These are phyloP conservation scores for Thera britannica DNA, from an alignment of 2,888 invertebrate genomes.

Conservation along the genomic window DNA sequence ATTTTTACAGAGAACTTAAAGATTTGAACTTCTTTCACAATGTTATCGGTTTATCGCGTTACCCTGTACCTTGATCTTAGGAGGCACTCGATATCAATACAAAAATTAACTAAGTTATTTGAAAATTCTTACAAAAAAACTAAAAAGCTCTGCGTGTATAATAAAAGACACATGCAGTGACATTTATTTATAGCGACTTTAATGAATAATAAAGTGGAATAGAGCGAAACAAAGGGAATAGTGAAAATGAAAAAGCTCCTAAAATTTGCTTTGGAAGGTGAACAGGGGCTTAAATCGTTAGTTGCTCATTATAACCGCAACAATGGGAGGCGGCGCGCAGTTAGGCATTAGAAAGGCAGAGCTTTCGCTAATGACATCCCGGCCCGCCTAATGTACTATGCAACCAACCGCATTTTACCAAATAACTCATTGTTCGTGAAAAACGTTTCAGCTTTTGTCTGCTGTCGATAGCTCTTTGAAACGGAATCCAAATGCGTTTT, in stretches of 20 bases:
- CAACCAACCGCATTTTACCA: slow-evolving; percentile 68
- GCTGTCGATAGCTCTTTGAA: slow-evolving; percentile 31
- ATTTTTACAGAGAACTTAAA: too few species aligned
- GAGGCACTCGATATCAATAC: too few species aligned
- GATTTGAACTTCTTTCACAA: too few species aligned
- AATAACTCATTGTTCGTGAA: slow-evolving; percentile 72
- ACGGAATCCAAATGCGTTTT: slow-evolving; percentile 25
- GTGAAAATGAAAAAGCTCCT: slow-evolving; percentile 35
- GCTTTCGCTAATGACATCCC: slow-evolving; percentile 81
- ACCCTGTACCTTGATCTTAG: too few species aligned
- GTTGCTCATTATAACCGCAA: slow-evolving; percentile 78
- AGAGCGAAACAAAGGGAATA: slow-evolving; percentile 28
- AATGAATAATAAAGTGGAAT: slow-evolving; percentile 54
- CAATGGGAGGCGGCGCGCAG: slow-evolving; percentile 77
- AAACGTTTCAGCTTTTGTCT: slow-evolving; percentile 40
- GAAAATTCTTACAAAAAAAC: too few species aligned
- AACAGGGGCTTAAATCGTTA: slow-evolving; percentile 72
- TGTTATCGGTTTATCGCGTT: too few species aligned
- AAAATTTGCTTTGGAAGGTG: slow-evolving; percentile 54
- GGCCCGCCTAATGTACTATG: slow-evolving; percentile 57
- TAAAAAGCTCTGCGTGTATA: neutral
- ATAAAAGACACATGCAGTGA: neutral
- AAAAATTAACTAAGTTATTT: too few species aligned
- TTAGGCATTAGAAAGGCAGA: slow-evolving; percentile 82
- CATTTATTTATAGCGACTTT: slow-evolving; percentile 1